Conservation (phyloP, 2,888 invertebrate species). For the Drosophila mimetica region DNA sequence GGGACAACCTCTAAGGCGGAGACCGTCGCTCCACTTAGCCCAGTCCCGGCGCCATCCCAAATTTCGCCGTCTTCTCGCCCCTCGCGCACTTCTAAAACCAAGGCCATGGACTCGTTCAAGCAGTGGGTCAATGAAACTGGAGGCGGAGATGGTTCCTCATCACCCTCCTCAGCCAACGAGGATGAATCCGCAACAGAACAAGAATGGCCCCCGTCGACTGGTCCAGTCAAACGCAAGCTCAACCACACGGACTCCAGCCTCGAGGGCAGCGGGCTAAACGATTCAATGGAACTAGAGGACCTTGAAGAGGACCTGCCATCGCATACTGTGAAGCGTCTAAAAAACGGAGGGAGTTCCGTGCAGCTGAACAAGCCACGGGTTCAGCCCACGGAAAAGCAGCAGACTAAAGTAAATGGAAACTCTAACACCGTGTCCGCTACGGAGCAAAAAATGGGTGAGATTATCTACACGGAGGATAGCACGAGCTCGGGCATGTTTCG, state of each 20-base stretch:
- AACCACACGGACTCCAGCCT: conserved; percentile 84
- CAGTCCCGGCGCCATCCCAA: conserved; percentile 43
- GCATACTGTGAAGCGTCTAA: conserved; percentile 86
- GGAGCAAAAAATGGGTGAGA: conserved; percentile 80
- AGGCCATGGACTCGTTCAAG: conserved; percentile 92
- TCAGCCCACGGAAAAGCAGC: conserved; percentile 56
- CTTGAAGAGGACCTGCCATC: conserved; percentile 85
- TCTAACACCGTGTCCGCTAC: conserved; percentile 30
- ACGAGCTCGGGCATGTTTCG: conserved; percentile 83
- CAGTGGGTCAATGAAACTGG: conserved; percentile 88
- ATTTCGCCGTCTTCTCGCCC: conserved; percentile 84
- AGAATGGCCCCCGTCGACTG: conserved; percentile 67
- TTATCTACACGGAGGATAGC: conserved; percentile 83
- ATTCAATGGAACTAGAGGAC: conserved; percentile 85
- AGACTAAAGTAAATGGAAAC: conserved; percentile 78
- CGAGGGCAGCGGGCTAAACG: conserved; percentile 81
- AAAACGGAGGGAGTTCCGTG: conserved; percentile 82
- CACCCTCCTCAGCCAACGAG: conserved; percentile 85
- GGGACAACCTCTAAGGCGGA: conserved; percentile 35
- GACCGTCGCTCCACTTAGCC: conserved; percentile 54
- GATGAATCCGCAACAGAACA: conserved; percentile 67
- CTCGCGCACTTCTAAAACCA: conserved; percentile 88
- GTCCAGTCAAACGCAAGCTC: conserved; percentile 84
- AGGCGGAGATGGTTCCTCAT: conserved; percentile 85
- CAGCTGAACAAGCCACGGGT: conserved; percentile 71